These are phyloP conservation scores for Doryteuthis pealeii DNA, from an alignment of 1,140 invertebrate genomes.

Conservation along the genomic window DNA sequence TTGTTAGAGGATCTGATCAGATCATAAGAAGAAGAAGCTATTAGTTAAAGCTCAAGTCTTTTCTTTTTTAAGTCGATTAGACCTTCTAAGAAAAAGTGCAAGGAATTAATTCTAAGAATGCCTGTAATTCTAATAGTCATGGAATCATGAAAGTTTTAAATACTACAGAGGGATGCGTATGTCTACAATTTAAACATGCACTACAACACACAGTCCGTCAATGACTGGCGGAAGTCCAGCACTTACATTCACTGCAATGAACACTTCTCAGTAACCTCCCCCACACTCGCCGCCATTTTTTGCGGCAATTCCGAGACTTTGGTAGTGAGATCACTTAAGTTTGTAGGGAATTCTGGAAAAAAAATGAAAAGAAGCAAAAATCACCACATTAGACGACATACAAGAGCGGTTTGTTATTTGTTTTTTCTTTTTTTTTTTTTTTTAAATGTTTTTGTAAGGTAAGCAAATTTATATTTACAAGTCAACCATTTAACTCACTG, in stretches of 20 bases:
- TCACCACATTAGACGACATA: slow-evolving; percentile 13
- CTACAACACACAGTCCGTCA: slow-evolving; percentile 10
- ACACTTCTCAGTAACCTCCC: slow-evolving; percentile 49
- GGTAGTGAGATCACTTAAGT: slow-evolving; percentile 43
- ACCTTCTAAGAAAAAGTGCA: no score
- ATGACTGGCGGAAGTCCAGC: background rate
- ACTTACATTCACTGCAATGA: slow-evolving; percentile 37
- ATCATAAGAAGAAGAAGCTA: no score
- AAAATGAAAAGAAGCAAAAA: slow-evolving; percentile 20
- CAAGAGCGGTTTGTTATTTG: background rate
- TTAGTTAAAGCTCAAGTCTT: no score
- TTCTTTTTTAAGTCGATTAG: no score
- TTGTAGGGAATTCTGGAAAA: slow-evolving; percentile 46
- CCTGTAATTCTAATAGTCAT: no score
- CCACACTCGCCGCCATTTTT: slow-evolving; percentile 44
- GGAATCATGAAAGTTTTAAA: no score
- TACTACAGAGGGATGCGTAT: background rate
- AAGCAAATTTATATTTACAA: no score
- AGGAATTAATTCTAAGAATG: no score
- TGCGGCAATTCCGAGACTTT: slow-evolving; percentile 46
- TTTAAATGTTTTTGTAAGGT: no score
- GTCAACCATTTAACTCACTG: no score
- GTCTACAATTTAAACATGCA: slow-evolving; percentile 9
- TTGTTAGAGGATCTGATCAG: no score
- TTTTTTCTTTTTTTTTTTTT: no score